These are phyloP conservation scores for Drosophila koepferae DNA, from an alignment of 2,888 invertebrate genomes.

Conservation along the genomic window DNA sequence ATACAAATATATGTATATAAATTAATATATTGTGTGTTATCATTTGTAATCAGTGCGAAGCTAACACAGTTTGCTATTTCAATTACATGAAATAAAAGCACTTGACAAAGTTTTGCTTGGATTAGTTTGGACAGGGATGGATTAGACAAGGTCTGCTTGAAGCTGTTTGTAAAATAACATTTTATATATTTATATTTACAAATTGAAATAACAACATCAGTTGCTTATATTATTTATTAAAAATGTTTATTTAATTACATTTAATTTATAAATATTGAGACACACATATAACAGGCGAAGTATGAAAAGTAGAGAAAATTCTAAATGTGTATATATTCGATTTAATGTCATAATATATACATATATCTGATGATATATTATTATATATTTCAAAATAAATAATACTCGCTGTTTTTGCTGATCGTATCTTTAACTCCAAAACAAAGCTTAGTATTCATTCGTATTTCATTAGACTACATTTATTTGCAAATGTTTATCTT, in stretches of 20 bases:
- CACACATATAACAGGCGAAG: too few relatives aligned
- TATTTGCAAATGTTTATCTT: conserved; percentile 1
- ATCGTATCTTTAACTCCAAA: background rate
- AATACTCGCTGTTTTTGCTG: background rate
- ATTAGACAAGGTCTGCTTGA: background rate
- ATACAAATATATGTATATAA: background rate
- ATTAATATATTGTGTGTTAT: conserved; percentile 27
- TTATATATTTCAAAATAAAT: background rate
- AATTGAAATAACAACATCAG: background rate
- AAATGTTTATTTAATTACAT: background rate
- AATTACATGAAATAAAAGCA: conserved; percentile 2
- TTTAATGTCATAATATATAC: too few relatives aligned
- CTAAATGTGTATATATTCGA: too few relatives aligned
- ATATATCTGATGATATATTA: background rate
- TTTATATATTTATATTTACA: background rate
- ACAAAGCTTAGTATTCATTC: background rate
- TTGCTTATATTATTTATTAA: background rate
- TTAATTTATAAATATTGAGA: background rate
- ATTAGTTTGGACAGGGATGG: background rate
- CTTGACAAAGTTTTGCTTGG: background rate
- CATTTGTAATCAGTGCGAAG: conserved; percentile 12
- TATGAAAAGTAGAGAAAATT: too few relatives aligned
- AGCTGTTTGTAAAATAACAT: background rate
- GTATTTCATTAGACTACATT: background rate
- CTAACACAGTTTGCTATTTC: conserved; percentile 5